phyloP scores from a whole-genome alignment of 2,888 invertebrate species.

The Mimas tiliae region DNA sequence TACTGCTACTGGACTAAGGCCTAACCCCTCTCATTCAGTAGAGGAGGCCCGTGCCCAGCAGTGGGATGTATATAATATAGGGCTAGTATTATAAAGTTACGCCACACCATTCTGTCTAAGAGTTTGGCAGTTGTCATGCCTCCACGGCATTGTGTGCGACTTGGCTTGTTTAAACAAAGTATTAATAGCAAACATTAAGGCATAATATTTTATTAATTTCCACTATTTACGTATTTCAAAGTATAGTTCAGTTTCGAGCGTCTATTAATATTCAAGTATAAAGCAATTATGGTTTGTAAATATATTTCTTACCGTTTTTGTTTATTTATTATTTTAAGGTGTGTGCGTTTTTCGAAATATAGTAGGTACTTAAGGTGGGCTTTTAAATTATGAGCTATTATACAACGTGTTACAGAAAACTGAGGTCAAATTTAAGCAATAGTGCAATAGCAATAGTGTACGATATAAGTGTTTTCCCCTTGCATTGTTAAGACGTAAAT shows the following conservation, averaged over 20 bases:
- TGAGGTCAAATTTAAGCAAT: too few relatives aligned
- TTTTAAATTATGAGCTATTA: too few relatives aligned
- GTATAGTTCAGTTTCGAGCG: background rate
- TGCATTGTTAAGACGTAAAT: too few relatives aligned
- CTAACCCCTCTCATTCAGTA: too few relatives aligned
- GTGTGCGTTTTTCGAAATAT: background rate
- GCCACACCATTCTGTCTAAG: conserved; percentile 20
- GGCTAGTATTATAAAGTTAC: background rate
- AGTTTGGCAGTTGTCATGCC: conserved; percentile 45
- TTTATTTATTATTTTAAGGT: background rate
- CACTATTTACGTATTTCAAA: conserved; percentile 12
- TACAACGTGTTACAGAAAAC: too few relatives aligned
- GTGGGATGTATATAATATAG: too few relatives aligned
- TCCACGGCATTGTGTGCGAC: conserved; percentile 45
- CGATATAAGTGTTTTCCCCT: too few relatives aligned
- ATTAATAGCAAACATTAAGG: conserved; percentile 33
- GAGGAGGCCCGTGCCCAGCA: too few relatives aligned
- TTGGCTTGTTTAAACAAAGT: conserved; percentile 50
- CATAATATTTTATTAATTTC: conserved; percentile 10
- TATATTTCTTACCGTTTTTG: background rate
- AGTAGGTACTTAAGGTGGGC: too few relatives aligned
- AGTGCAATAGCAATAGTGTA: too few relatives aligned
- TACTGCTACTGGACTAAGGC: too few relatives aligned
- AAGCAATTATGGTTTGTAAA: background rate
- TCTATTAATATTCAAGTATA: background rate